Base-by-base conservation (phyloP, 1,140 invertebrate species). In the Andricus grossulariae region DNA sequence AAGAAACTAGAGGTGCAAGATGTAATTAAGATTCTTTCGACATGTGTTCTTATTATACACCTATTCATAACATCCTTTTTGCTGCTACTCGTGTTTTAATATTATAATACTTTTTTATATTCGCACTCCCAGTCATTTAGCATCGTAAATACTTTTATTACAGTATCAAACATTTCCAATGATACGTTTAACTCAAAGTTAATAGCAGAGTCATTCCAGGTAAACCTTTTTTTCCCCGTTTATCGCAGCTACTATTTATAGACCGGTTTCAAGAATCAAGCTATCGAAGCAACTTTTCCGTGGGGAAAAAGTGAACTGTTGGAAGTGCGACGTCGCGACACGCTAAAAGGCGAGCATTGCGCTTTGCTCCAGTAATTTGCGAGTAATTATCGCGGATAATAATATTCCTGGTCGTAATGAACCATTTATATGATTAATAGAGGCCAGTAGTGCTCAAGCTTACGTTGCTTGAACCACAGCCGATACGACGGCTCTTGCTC, bases 371-470 rank as follows among this genome's bases (percentile, higher is more conserved):
- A 82, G 80, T 84, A 88, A 89, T 90, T 89, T 88, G 80, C 80
- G 81, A 83, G 84, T 87, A 89, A 90, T 90, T 89, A 89, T 86
- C 87, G 80, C 80, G 82, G 83, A 75, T 82, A 87, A 88, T 85
- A 88, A 90, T 90, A 90, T 86, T 87, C 85, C 81, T 86, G 79
- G 80, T 81, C 82, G 87, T 88, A 88, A 89, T 86, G 88, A 89
- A 87, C 87, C 87, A 89, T 90, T 90, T 89, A 86, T 86, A 88
- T 90, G 89, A 90, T 90, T 90, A 90, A 90, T 90, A 89, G 88
- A 89, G 88, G 85, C 84, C 88, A 86, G 85, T 88, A 87, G 86
- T 85, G 81, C 84, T 84, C 84, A 77, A 79, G 84, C 84, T 82
- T 81, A 79, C 79, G 76, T 70, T 66, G 83, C 74, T 76, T 77